Base-by-base conservation (phyloP, 2,113 vertebrate genomes). In the Spermophilus dauricus region DNA sequence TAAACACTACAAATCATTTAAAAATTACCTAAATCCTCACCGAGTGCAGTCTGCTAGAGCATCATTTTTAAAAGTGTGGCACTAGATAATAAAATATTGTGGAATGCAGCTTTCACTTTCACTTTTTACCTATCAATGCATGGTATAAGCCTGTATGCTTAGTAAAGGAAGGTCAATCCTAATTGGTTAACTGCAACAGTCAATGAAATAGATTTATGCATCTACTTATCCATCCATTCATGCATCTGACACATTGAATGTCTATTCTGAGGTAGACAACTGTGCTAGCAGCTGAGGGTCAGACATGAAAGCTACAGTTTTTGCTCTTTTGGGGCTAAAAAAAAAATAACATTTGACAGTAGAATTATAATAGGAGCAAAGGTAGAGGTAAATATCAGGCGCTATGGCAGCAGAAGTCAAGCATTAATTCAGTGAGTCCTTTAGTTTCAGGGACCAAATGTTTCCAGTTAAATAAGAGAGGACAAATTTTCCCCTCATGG, bases 1-100 rank as follows among this genome's bases (percentile, higher is more conserved):
- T 94, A 70, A 93, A 93, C 84, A 94, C 16, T 80, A 92, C 34
- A 96, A 94, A 93, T 96, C 83, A 97, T 84, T 95, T 96, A 69
- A 93, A 86, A 87, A 81, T 37, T 89, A 63, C 42, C 8, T 89
- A 34, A n/a, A 45, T 61, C 37, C 7, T 89, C 80, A 88, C 18
- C 82, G 24, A 85, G 5, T 56, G 26, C 2, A 83, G 22, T 88
- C 32, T 96, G 48, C 28, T 73, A 87, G 77, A 67, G 16, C 28
- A 67, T 83, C n/a, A 72, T 61, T 94, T 93, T 96, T 30, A 86
- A 93, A 80, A 18, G 96, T 34, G 22, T 87, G 20, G 63, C 58
- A 88, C 24, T 45, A 78, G 22, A 94, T 73, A 82, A 76, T 88
- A 88, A 94, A 92, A 93, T 63, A 89, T 61, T 63, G 53, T 0